These are phyloP conservation scores for Ploceus nigricollis DNA, from an alignment of 2,113 vertebrate genomes.

Conservation along the genomic window DNA sequence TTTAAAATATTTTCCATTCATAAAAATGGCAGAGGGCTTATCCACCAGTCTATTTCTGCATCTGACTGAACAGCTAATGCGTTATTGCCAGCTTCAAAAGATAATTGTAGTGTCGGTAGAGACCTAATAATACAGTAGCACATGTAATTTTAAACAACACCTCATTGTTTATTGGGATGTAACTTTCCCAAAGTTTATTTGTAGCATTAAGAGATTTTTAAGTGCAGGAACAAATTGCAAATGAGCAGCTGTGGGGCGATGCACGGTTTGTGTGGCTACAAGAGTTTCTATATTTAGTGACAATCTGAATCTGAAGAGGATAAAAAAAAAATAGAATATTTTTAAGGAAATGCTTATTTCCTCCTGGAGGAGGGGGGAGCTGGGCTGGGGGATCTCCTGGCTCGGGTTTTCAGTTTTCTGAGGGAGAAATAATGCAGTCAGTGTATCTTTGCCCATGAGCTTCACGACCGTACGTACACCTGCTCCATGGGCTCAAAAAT, in stretches of 20 bases:
- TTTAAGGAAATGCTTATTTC: constrained; percentile 59
- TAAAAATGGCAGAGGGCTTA: constrained; percentile 51
- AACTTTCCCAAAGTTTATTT: constrained; percentile 71
- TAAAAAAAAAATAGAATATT: background rate
- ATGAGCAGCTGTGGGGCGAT: constrained; percentile 43
- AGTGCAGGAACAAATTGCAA: constrained; percentile 47
- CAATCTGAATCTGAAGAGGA: constrained; percentile 20
- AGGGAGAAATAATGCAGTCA: background rate
- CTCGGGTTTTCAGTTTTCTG: constrained; percentile 1
- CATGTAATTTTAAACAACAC: constrained; percentile 67
- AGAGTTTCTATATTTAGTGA: constrained; percentile 46
- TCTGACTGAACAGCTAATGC: constrained; percentile 35
- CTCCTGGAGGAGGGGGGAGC: background rate
- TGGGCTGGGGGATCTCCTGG: background rate
- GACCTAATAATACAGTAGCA: constrained; percentile 63
- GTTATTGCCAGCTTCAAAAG: constrained; percentile 62
- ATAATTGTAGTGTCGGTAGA: constrained; percentile 60
- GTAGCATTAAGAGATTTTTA: constrained; percentile 60
- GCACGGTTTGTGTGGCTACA: constrained; percentile 8
- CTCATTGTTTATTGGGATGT: constrained; percentile 68
- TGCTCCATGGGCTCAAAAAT: constrained; percentile 9
- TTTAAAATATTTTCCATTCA: constrained; percentile 59
- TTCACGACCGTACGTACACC: background rate
- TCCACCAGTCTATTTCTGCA: constrained; percentile 26
- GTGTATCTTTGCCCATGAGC: background rate